Conservation (phyloP, 2,888 invertebrate genomes). For the Petrolisthes cinctipes region DNA sequence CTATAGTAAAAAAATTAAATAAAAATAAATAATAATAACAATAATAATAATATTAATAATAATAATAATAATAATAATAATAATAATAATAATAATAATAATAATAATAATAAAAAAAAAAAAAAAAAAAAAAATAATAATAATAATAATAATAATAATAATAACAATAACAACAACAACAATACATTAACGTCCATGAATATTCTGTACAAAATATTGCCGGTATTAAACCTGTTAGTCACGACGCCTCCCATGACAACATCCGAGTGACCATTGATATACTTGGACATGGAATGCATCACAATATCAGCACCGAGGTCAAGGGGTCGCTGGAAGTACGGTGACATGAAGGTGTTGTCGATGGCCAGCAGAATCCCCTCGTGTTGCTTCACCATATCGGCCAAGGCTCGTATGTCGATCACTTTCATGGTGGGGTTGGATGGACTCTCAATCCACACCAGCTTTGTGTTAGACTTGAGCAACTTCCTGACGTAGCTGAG, state of each 20-base stretch:
- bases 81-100: too few relatives aligned
- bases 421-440: conserved; percentile 95
- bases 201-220: too few relatives aligned
- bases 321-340: conserved; percentile 89
- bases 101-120: too few relatives aligned
- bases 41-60: too few relatives aligned
- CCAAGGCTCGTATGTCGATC: conserved; percentile 83
- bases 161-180: too few relatives aligned
- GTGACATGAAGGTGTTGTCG: conserved; percentile 94
- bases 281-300: conserved; percentile 94
- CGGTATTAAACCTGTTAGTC: conserved; percentile 72
- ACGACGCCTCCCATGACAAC: conserved; percentile 95
- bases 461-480: conserved; percentile 87
- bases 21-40: too few relatives aligned
- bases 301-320: conserved; percentile 91
- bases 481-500: conserved; percentile 77
- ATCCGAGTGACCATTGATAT: conserved; percentile 98
- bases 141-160: too few relatives aligned
- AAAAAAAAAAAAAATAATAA: too few relatives aligned
- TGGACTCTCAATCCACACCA: conserved; percentile 94
- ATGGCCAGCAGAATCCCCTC: conserved; percentile 80
- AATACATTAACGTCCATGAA: not conserved
- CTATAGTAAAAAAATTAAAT: too few relatives aligned
- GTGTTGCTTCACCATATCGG: conserved; percentile 74
- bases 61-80: too few relatives aligned